Conservation (phyloP, 1,140 invertebrate genomes). For the Cydia pomonella region DNA sequence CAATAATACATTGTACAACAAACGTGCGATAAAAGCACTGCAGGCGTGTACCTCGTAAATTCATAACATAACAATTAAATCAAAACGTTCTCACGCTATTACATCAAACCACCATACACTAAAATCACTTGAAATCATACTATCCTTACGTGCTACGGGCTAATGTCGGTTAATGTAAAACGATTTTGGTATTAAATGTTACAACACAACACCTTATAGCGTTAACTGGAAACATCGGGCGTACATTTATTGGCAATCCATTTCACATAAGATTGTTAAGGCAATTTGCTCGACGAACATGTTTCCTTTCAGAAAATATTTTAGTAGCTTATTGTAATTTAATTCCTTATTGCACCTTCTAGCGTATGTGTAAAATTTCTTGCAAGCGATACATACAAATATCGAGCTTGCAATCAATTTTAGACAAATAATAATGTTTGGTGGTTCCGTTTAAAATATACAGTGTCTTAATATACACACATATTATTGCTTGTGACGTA, state of each 20-base stretch:
- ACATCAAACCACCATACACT: background rate
- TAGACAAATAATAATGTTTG: background rate
- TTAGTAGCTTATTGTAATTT: too few relatives aligned
- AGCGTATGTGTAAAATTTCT: too few relatives aligned
- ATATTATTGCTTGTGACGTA: conserved; percentile 5
- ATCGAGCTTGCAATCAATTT: background rate
- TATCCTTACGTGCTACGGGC: background rate
- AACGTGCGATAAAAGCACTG: conserved; percentile 8
- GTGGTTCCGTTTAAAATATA: background rate
- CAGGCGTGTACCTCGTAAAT: background rate
- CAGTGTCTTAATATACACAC: background rate
- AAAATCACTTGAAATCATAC: conserved; percentile 1
- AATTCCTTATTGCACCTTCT: too few relatives aligned
- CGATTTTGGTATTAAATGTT: background rate
- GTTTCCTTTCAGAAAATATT: too few relatives aligned
- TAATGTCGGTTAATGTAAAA: background rate
- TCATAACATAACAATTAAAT: background rate
- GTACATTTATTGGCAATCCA: too few relatives aligned
- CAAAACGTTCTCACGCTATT: background rate
- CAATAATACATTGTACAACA: background rate
- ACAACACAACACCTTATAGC: background rate
- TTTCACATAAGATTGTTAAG: too few relatives aligned
- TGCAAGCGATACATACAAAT: too few relatives aligned
- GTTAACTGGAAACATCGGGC: background rate
- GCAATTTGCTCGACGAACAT: too few relatives aligned